Evolutionary conservation across 2,797 vertebrate genomes (phyloP).

Genomic region (Centroberyx gerrardi): DNA sequence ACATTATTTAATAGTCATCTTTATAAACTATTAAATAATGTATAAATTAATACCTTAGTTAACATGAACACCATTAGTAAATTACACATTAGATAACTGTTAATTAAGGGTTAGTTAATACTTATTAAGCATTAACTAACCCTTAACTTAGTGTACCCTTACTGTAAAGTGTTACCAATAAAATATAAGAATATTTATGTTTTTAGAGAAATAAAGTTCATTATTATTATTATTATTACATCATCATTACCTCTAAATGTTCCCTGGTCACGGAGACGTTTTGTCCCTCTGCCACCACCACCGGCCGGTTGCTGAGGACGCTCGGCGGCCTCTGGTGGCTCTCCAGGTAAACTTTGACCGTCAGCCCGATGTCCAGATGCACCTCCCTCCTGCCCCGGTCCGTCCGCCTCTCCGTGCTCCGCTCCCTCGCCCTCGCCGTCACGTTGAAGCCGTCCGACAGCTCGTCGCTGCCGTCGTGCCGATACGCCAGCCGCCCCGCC

Average conservation of each 20-base stretch:
- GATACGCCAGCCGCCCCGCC: slow-evolving; percentile 83
- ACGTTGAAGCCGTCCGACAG: slow-evolving; percentile 88
- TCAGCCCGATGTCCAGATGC: slow-evolving; percentile 81
- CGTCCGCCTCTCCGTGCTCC: slow-evolving; percentile 31
- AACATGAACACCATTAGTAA: no score
- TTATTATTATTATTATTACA: no score
- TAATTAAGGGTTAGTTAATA: no score
- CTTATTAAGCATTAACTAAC: no score
- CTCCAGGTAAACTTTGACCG: slow-evolving; percentile 86
- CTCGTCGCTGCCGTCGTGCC: slow-evolving; percentile 83
- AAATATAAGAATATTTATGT: no score
- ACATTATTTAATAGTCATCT: no score
- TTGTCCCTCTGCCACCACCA: slow-evolving; percentile 91
- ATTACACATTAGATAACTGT: no score
- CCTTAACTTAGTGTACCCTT: no score
- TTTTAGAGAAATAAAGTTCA: no score
- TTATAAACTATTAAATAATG: no score
- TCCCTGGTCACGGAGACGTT: slow-evolving; percentile 86
- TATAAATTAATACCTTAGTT: no score
- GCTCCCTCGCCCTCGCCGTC: slow-evolving; percentile 79
- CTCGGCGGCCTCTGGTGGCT: slow-evolving; percentile 85
- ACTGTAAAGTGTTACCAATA: no score
- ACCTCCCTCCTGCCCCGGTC: slow-evolving; percentile 68
- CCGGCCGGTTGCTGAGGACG: slow-evolving; percentile 78
- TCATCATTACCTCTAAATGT: slow-evolving; percentile 88